Evolutionary conservation across 2,797 vertebrate species (phyloP).

Genomic region (Sitta carolinensis): DNA sequence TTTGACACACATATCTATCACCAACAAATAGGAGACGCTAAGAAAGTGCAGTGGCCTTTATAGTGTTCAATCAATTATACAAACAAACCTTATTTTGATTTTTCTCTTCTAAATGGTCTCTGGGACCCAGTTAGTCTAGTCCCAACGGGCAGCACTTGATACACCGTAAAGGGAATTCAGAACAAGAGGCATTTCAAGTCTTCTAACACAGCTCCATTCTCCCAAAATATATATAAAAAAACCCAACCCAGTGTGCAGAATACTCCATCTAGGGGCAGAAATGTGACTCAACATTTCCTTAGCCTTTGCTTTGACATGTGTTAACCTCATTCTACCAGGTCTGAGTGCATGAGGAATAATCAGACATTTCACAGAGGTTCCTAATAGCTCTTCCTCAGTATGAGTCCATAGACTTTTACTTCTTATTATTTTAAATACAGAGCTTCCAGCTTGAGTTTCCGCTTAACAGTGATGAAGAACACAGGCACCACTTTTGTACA

Average conservation of each 20-base stretch:
- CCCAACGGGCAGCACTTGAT: conserved; percentile 21
- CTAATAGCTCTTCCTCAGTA: conserved; percentile 24
- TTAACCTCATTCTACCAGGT: neutral
- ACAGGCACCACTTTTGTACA: neutral
- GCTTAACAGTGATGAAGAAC: conserved; percentile 36
- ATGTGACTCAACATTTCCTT: conserved; percentile 21
- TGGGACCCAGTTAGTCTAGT: conserved; percentile 17
- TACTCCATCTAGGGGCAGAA: conserved; percentile 74
- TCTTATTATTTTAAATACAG: conserved; percentile 29
- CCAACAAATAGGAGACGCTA: neutral
- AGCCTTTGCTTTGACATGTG: conserved; percentile 10
- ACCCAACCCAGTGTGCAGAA: conserved; percentile 33
- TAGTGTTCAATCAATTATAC: neutral
- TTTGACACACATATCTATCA: neutral
- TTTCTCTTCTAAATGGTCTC: conserved; percentile 24
- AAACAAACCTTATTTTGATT: conserved; percentile 29
- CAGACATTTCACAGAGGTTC: conserved; percentile 37
- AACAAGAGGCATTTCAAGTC: conserved; percentile 60
- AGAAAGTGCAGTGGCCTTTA: neutral
- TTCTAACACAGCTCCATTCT: conserved; percentile 61
- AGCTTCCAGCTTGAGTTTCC: conserved; percentile 47
- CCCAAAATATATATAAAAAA: neutral
- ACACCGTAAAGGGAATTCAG: conserved; percentile 51
- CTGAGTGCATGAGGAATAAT: conserved; percentile 15
- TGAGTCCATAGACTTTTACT: neutral